Evolutionary conservation across 2,888 invertebrate species (phyloP), one percentile per base, ranked within the genome.

Genomic region (Calliphora vomitoria): DNA sequence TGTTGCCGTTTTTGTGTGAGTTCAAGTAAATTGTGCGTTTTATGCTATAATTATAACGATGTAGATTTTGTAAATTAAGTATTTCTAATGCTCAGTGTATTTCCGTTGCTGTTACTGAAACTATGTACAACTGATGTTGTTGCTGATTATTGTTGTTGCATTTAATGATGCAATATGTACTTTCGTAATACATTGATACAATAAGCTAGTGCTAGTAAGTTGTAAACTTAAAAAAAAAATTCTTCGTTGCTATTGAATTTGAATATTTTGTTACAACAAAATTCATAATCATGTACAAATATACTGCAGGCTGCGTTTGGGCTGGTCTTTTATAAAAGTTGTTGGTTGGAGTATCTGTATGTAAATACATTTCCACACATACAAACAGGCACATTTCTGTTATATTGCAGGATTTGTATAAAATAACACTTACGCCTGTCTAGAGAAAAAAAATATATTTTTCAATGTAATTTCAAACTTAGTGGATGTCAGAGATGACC

Each of bases 41-140:
- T 18, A 4, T 44, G n/a, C 4, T n/a, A 69, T 80, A 60, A 60
- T 60, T 69, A 62, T 69, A 60, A 80, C 50, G 79, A 55, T 55
- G 20, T 20, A 55, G 20, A 20, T 55, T 55, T 20, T 55, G 55
- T 50, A n/a, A n/a, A n/a, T n/a, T n/a, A n/a, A 47, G 44, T 47
- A 10, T 47, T 47, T 47, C 44, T 8, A 47, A 47, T 47, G 47
- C 5, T 4, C 13, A 1, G 13, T 4, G 47, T 47, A 4, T 47
- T 47, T 15, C 41, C 68, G 58, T 68, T 79, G 44, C 68, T 79
- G 47, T 31, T 41, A n/a, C 15, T 35, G 35, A 4, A 4, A 35
- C 44, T 58, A 18, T 35, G 35, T 60, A 10, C 58, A 18, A 13
- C 18, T 38, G 13, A 6, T 55, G 20, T 8, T 25, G 8, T 20